A percentile compares a stretch with the other conserved stretches of the same genome.
phyloP scores from a whole-genome alignment of 2,797 vertebrate species.

The Chiloscyllium punctatum region DNA sequence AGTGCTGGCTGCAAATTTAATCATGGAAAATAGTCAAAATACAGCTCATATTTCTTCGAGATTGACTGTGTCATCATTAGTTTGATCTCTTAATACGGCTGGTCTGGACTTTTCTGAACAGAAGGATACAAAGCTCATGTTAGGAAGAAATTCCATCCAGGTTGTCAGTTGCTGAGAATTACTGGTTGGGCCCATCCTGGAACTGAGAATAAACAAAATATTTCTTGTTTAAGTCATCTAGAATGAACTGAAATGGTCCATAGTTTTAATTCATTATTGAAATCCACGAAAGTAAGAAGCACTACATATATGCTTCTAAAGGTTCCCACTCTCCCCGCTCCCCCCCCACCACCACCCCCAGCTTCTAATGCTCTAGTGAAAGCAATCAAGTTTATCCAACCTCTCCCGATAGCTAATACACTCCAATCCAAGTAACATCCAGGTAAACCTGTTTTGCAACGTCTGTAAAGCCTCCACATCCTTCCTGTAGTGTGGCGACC shows the following conservation, averaged over 20 bases:
- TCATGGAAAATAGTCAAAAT: background rate
- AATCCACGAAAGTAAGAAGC: background rate
- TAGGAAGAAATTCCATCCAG: background rate
- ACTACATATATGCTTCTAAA: too few relatives aligned
- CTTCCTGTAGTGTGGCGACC: too few relatives aligned
- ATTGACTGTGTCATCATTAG: background rate
- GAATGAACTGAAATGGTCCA: background rate
- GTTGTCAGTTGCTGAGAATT: background rate
- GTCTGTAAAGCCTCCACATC: too few relatives aligned
- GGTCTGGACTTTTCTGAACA: background rate
- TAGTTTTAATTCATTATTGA: background rate
- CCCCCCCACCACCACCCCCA: too few relatives aligned
- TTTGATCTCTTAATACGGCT: background rate
- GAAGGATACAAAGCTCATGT: background rate
- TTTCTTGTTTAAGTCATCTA: background rate
- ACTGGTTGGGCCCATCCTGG: background rate
- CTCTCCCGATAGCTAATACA: too few relatives aligned
- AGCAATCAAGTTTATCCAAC: too few relatives aligned
- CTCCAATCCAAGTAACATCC: too few relatives aligned
- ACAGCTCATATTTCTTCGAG: background rate
- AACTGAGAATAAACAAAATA: background rate
- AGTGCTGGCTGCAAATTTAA: background rate
- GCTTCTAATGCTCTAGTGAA: too few relatives aligned
- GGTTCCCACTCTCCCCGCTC: too few relatives aligned
- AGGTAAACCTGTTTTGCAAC: too few relatives aligned